Conservation (phyloP, 2,113 vertebrate genomes). For the Apistogramma diplotaenia region DNA sequence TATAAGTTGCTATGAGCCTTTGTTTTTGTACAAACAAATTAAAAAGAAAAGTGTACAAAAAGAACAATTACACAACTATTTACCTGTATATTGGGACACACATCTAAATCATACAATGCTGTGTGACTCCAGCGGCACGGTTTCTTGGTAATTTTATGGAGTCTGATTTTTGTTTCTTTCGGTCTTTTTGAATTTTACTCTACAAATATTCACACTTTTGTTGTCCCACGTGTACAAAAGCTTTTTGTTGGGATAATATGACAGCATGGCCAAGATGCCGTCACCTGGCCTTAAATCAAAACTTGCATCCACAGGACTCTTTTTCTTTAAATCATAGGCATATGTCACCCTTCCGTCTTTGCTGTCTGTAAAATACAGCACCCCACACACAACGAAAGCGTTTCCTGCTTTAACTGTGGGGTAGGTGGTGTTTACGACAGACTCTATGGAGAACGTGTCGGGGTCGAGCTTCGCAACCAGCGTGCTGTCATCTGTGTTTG, state of each 20-base stretch:
- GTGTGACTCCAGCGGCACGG: not conserved
- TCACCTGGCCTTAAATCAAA: conserved; percentile 79
- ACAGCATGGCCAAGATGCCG: conserved; percentile 86
- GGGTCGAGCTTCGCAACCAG: conserved; percentile 82
- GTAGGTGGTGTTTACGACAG: conserved; percentile 82
- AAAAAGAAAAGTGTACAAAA: not conserved
- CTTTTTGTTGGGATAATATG: conserved; percentile 80
- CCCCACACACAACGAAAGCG: conserved; percentile 83
- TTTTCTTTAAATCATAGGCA: conserved; percentile 83
- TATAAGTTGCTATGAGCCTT: not conserved
- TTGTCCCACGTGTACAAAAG: conserved; percentile 86
- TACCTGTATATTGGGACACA: not conserved
- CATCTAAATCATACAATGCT: not conserved
- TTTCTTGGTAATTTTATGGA: not conserved
- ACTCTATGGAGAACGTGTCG: conserved; percentile 73
- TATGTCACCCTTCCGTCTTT: conserved; percentile 81
- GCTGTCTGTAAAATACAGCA: conserved; percentile 87
- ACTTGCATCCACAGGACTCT: conserved; percentile 73
- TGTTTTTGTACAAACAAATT: not conserved
- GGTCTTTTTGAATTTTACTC: conserved; percentile 69
- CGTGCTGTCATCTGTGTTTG: conserved; percentile 71
- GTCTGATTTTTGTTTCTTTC: conserved; percentile 12
- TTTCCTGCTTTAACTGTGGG: conserved; percentile 88
- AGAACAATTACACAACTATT: not conserved
- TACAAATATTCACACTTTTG: conserved; percentile 80